Evolutionary conservation across 2,888 invertebrate species (phyloP).

Genomic region (Platycnemis pennipes): DNA sequence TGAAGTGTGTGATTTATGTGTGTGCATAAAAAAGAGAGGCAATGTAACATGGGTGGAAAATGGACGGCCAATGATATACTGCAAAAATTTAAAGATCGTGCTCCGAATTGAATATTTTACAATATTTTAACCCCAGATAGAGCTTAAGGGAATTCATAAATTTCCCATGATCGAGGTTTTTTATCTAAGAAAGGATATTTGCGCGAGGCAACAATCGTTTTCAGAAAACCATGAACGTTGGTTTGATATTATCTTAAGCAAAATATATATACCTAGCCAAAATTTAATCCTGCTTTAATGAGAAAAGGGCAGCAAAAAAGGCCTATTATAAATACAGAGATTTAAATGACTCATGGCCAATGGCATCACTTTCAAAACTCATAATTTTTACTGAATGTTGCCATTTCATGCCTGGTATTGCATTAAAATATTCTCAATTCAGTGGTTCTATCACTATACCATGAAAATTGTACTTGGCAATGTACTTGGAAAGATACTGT

Average conservation of each 20-base stretch:
- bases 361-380: too few relatives aligned
- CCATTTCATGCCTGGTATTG: too few relatives aligned
- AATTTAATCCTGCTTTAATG: background rate
- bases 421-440: too few relatives aligned
- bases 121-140: background rate
- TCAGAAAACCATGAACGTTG: background rate
- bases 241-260: background rate
- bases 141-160: background rate
- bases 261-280: background rate
- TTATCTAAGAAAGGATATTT: background rate
- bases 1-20: slow-evolving; percentile 28
- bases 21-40: slow-evolving; percentile 31
- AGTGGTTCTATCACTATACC: too few relatives aligned
- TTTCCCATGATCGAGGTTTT: background rate
- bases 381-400: too few relatives aligned
- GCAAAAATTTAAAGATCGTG: slow-evolving; percentile 36
- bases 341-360: too few relatives aligned
- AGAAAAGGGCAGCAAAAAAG: too few relatives aligned
- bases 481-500: too few relatives aligned
- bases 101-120: slow-evolving; percentile 29
- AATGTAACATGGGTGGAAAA: slow-evolving; percentile 7
- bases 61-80: slow-evolving; percentile 27
- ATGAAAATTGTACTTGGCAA: too few relatives aligned
- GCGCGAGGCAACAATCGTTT: background rate
- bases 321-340: too few relatives aligned